phyloP scores from a whole-genome alignment of 2,888 invertebrate species.

The Lithophane semibrunnea region DNA sequence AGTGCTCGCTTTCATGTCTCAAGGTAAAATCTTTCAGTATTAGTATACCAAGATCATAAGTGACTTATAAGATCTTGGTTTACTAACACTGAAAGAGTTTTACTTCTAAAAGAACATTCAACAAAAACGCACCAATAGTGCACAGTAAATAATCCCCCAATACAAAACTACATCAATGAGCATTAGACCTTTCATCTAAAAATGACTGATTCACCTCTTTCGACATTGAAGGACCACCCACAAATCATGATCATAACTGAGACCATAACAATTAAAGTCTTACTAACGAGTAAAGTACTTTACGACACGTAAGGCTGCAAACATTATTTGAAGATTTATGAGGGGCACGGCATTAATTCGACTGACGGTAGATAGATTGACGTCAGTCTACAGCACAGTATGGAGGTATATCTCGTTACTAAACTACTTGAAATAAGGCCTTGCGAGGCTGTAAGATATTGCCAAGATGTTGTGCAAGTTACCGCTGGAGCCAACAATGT shows the following conservation, averaged over 20 bases:
- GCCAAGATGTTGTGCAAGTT: constrained; percentile 24
- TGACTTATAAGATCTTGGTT: background rate
- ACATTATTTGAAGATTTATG: constrained; percentile 53
- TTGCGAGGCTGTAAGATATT: background rate
- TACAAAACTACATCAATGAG: background rate
- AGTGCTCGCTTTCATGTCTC: background rate
- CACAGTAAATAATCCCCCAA: background rate
- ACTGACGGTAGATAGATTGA: constrained; percentile 16
- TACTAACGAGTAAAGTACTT: constrained; percentile 42
- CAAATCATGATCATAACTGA: constrained; percentile 42
- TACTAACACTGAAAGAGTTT: background rate
- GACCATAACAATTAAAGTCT: constrained; percentile 48
- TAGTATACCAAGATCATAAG: background rate
- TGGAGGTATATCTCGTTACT: background rate
- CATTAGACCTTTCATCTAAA: background rate
- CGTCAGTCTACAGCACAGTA: constrained; percentile 1
- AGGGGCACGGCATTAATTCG: constrained; percentile 16
- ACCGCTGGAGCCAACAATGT: background rate
- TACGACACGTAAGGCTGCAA: constrained; percentile 34
- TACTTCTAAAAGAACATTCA: background rate
- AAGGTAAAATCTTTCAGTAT: background rate
- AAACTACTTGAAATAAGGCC: constrained; percentile 15
- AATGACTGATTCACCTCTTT: constrained; percentile 15
- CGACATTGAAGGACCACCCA: constrained; percentile 44
- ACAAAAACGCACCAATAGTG: background rate